These are phyloP conservation scores for Chromoteleia sp. DNA, from an alignment of 2,888 invertebrate genomes.

Conservation along the genomic window DNA sequence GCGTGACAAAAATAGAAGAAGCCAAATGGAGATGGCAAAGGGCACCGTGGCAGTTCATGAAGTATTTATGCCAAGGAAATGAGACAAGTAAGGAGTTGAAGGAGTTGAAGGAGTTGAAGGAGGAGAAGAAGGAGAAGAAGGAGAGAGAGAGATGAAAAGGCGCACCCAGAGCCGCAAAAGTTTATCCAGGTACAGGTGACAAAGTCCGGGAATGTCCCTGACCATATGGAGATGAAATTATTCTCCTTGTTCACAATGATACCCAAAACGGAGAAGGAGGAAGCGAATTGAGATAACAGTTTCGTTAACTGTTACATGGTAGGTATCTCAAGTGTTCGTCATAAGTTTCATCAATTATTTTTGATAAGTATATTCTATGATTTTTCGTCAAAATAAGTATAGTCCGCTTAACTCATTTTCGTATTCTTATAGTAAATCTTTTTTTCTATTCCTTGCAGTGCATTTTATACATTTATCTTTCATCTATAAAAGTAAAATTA, in stretches of 20 bases:
- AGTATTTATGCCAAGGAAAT: conserved; percentile 32
- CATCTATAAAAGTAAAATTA: too few relatives aligned
- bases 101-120: too few relatives aligned
- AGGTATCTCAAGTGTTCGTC: background rate
- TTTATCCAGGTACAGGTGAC: conserved; percentile 42
- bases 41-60: conserved; percentile 58
- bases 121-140: background rate
- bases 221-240: conserved; percentile 24
- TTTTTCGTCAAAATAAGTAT: too few relatives aligned
- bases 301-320: conserved; percentile 68
- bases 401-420: too few relatives aligned
- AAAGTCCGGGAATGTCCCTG: conserved; percentile 13
- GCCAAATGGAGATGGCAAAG: conserved; percentile 54
- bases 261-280: conserved; percentile 29
- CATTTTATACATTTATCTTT: too few relatives aligned
- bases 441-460: too few relatives aligned
- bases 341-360: too few relatives aligned
- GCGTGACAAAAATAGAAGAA: conserved; percentile 74
- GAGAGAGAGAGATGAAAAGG: conserved; percentile 8
- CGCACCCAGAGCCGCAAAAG: conserved; percentile 17
- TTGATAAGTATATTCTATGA: too few relatives aligned
- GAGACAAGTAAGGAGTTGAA: conserved; percentile 12
- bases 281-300: conserved; percentile 46
- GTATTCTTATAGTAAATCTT: too few relatives aligned
- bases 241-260: conserved; percentile 10